Conservation (phyloP, 2,113 vertebrate species). For the Petrocephalus zakoni region DNA sequence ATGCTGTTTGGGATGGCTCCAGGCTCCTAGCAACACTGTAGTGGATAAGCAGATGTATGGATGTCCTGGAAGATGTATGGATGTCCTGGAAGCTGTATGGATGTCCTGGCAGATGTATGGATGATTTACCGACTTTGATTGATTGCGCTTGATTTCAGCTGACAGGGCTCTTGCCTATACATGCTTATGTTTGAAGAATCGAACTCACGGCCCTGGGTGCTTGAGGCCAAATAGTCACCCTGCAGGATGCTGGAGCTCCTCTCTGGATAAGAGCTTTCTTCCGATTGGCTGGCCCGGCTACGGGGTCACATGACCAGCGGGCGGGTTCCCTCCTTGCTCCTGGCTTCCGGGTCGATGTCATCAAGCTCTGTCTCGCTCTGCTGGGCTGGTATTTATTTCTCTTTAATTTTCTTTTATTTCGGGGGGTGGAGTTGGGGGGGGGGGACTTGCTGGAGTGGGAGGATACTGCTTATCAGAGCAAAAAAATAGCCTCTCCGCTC, state of each 20-base stretch:
- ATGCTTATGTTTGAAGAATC: background rate
- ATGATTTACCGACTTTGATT: background rate
- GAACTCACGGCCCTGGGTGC: background rate
- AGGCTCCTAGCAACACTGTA: background rate
- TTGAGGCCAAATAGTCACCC: background rate
- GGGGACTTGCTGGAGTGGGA: background rate
- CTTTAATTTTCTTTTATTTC: background rate
- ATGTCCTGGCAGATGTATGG: background rate
- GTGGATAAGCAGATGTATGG: background rate
- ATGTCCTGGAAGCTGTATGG: background rate
- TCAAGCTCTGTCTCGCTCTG: background rate
- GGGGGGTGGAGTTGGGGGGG: no score
- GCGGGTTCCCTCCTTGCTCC: background rate
- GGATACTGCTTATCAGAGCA: slow-evolving; percentile 11
- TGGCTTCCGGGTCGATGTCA: background rate
- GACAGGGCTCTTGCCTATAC: background rate
- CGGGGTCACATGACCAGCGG: background rate
- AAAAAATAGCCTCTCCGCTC: background rate
- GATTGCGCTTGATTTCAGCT: background rate
- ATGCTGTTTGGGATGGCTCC: background rate
- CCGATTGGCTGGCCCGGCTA: background rate
- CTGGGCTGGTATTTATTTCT: background rate
- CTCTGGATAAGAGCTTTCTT: background rate
- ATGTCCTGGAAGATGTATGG: background rate
- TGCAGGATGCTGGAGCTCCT: background rate